Evolutionary conservation across 2,797 vertebrate genomes (phyloP).

Genomic region (Acanthis flammea): DNA sequence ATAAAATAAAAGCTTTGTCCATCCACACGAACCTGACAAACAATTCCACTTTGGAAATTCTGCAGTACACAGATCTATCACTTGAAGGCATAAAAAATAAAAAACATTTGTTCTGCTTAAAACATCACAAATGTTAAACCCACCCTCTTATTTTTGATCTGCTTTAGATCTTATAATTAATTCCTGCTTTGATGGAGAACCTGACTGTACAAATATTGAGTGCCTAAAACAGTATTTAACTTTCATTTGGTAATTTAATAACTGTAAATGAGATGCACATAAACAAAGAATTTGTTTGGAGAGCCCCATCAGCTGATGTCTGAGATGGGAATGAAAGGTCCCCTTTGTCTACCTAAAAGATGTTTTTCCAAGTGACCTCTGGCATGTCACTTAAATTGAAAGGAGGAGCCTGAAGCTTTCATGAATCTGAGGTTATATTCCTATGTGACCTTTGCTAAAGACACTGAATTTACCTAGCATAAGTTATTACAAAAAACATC

Average conservation of each 20-base stretch:
- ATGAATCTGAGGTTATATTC: background rate
- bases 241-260: background rate
- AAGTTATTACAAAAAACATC: background rate
- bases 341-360: background rate
- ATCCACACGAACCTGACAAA: background rate
- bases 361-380: background rate
- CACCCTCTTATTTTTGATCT: background rate
- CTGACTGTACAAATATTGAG: background rate
- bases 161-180: background rate
- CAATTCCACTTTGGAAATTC: background rate
- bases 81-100: background rate
- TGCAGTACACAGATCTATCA: background rate
- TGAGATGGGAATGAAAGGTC: background rate
- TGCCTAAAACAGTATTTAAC: background rate
- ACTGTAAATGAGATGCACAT: background rate
- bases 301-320: background rate
- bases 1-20: background rate
- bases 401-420: background rate
- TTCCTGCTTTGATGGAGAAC: background rate
- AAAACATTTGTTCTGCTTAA: background rate
- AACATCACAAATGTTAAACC: background rate
- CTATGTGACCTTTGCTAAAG: background rate
- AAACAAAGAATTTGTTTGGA: background rate
- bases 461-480: background rate
- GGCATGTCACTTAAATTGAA: background rate